These are phyloP conservation scores for Cecropterus lyciades DNA, from an alignment of 1,140 invertebrate genomes.

Conservation along the genomic window DNA sequence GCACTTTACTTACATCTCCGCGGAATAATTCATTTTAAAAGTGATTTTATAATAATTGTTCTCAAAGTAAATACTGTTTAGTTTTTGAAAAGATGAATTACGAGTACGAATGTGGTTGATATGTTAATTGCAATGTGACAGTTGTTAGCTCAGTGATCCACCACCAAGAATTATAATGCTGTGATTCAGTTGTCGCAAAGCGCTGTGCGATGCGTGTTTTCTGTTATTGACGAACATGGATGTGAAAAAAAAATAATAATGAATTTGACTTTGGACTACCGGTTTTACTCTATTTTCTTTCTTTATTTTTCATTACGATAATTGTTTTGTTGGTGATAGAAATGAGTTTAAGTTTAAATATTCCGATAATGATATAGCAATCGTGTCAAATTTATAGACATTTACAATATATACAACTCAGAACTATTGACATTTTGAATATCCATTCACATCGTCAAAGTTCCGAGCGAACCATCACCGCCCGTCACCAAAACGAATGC, in stretches of 20 bases:
- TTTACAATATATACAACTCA: too few species aligned
- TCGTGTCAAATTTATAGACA: too few species aligned
- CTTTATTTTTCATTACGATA: neutral
- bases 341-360: too few species aligned
- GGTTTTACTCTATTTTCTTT: neutral
- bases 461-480: constrained; percentile 10
- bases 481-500: constrained; percentile 33
- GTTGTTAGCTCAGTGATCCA: constrained; percentile 7
- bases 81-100: neutral
- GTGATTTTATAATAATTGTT: neutral
- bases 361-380: too few species aligned
- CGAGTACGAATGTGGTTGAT: neutral
- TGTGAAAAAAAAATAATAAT: constrained; percentile 34
- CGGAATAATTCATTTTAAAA: too few species aligned
- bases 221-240: constrained; percentile 15
- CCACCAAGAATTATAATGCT: constrained; percentile 6
- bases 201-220: constrained; percentile 9
- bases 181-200: constrained; percentile 12
- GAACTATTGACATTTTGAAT: too few species aligned
- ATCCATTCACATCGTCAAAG: too few species aligned
- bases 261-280: constrained; percentile 41
- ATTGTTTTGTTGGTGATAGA: neutral
- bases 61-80: neutral
- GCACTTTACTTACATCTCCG: too few species aligned
- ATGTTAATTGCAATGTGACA: neutral